phyloP scores from a whole-genome alignment of 2,113 vertebrate species.

The Naja naja region DNA sequence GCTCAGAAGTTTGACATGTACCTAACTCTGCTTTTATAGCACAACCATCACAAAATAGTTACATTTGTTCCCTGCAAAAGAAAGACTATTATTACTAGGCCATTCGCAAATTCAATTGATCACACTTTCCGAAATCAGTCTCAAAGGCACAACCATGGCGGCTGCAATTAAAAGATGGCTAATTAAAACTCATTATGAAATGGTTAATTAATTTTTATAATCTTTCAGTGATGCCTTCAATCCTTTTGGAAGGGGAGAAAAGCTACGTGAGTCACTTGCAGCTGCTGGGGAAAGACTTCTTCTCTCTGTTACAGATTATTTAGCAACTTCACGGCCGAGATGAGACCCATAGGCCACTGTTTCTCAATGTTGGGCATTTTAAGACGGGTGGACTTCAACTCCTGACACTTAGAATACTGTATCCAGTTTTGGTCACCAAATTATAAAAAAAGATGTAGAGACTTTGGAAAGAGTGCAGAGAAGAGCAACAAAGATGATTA shows the following conservation, averaged over 20 bases:
- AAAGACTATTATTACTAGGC: constrained; percentile 51
- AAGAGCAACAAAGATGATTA: too few relatives aligned
- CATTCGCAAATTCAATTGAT: constrained; percentile 42
- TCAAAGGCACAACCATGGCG: constrained; percentile 58
- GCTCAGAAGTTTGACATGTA: neutral
- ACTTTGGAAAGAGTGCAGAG: too few relatives aligned
- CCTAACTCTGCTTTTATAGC: neutral
- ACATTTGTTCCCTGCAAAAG: neutral
- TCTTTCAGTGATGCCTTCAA: constrained; percentile 55
- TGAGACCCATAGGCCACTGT: neutral
- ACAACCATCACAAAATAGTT: constrained; percentile 8
- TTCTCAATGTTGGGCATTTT: neutral
- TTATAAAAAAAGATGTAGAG: neutral
- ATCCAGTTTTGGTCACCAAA: neutral
- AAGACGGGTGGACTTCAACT: neutral
- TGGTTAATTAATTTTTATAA: constrained; percentile 62
- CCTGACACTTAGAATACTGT: neutral
- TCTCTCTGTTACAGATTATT: neutral
- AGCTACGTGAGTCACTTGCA: neutral
- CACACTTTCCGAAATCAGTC: constrained; percentile 62
- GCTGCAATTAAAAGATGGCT: constrained; percentile 64
- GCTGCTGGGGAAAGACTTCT: neutral
- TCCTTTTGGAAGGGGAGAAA: constrained; percentile 30
- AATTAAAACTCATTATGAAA: constrained; percentile 68
- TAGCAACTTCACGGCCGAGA: neutral